These are phyloP conservation scores for Sphinx pinastri DNA, from an alignment of 2,888 invertebrate species.

Conservation along the genomic window DNA sequence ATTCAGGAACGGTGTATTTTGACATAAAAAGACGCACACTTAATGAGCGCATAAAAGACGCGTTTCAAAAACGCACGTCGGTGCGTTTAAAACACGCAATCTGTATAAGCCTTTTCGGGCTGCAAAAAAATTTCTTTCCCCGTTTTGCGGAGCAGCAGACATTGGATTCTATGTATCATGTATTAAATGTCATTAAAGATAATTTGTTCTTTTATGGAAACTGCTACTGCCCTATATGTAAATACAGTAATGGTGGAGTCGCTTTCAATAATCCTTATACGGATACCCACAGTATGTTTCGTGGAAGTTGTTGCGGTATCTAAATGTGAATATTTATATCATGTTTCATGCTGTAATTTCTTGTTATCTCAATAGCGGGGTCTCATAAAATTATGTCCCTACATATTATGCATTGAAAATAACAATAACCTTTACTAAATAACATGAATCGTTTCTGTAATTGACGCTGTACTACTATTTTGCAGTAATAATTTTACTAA, in stretches of 20 bases:
- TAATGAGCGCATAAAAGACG: too few species aligned
- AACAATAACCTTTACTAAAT: not conserved
- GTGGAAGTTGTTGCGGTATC: constrained; percentile 34
- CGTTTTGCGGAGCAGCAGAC: not conserved
- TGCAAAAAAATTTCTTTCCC: not conserved
- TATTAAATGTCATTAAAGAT: constrained; percentile 41
- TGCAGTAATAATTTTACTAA: too few species aligned
- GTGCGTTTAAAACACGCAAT: too few species aligned
- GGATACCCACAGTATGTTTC: constrained; percentile 31
- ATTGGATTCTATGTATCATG: not conserved
- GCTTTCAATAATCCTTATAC: constrained; percentile 38
- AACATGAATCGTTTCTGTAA: too few species aligned
- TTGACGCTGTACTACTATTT: too few species aligned
- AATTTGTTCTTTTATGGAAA: constrained; percentile 47
- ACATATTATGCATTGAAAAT: not conserved
- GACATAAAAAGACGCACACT: too few species aligned
- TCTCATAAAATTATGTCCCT: too few species aligned
- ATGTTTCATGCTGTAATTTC: not conserved
- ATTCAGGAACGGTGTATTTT: too few species aligned
- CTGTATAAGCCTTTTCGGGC: not conserved
- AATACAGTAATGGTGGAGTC: constrained; percentile 9
- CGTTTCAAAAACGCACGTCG: too few species aligned
- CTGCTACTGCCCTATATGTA: constrained; percentile 37
- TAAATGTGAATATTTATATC: constrained; percentile 27
- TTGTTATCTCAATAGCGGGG: too few species aligned